phyloP scores from a whole-genome alignment of 2,888 invertebrate species.

The Pseudanteris insignis region DNA sequence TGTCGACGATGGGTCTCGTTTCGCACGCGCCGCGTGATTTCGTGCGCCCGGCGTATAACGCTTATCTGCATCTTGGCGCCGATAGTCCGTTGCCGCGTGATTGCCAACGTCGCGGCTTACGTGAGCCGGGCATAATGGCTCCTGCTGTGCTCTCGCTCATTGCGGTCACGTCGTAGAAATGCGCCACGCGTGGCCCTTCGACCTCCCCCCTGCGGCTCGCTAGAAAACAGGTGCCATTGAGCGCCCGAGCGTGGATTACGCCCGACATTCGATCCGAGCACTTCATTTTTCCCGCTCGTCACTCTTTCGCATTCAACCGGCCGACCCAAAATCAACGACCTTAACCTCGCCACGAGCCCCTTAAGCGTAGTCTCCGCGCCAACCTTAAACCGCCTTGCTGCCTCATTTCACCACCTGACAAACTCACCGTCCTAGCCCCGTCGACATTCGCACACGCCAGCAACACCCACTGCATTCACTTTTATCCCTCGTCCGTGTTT shows the following conservation, averaged over 20 bases:
- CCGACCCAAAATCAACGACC: conserved; percentile 43
- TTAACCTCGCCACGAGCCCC: conserved; percentile 27
- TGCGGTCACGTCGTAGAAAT: conserved; percentile 36
- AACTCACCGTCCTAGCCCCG: no score
- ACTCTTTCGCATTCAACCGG: conserved; percentile 36
- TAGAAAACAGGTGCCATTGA: conserved; percentile 40
- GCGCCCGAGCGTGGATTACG: no score
- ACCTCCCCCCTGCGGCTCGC: conserved; percentile 25
- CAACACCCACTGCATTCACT: no score
- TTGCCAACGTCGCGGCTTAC: not conserved
- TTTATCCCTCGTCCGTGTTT: no score
- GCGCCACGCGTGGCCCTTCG: conserved; percentile 4
- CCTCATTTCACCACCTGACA: no score
- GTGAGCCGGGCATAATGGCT: conserved; percentile 28
- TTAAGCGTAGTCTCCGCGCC: conserved; percentile 7
- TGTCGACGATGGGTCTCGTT: conserved; percentile 26
- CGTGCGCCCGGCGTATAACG: no score
- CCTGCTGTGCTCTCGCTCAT: conserved; percentile 36
- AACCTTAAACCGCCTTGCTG: no score
- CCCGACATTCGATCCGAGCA: conserved; percentile 38
- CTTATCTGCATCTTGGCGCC: no score
- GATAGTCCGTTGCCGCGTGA: no score
- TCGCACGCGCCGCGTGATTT: conserved; percentile 10
- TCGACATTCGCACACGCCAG: no score
- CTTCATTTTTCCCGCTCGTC: conserved; percentile 33